Evolutionary conservation across 2,797 vertebrate genomes (phyloP).

Genomic region (Xenentodon cancila): DNA sequence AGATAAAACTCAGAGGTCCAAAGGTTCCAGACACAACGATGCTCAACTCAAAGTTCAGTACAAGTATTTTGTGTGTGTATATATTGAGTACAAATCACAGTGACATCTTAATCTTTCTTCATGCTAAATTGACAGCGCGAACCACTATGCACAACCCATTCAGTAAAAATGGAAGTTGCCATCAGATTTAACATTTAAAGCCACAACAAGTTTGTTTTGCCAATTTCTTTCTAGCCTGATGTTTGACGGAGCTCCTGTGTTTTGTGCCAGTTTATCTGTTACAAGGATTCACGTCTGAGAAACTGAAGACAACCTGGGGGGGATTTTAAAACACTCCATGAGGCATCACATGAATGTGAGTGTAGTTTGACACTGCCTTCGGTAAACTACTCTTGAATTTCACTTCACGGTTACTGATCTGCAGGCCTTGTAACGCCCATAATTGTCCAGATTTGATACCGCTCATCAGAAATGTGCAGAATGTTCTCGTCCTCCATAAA

Average conservation of each 20-base stretch:
- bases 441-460: constrained; percentile 49
- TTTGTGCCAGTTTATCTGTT: constrained; percentile 56
- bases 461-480: constrained; percentile 36
- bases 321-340: background rate
- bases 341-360: constrained; percentile 1
- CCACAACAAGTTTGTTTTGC: constrained; percentile 50
- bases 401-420: constrained; percentile 32
- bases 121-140: constrained; percentile 40
- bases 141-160: constrained; percentile 62
- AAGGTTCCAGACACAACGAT: constrained; percentile 9
- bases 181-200: constrained; percentile 35
- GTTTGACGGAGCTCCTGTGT: constrained; percentile 31
- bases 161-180: constrained; percentile 32
- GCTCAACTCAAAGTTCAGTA: constrained; percentile 31
- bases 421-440: constrained; percentile 38
- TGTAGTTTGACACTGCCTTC: constrained; percentile 17
- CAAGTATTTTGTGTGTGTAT: constrained; percentile 38
- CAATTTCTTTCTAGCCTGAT: constrained; percentile 44
- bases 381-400: constrained; percentile 35
- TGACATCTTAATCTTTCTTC: constrained; percentile 40
- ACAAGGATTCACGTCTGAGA: constrained; percentile 9
- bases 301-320: constrained; percentile 5
- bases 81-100: constrained; percentile 53
- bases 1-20: background rate
- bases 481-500: constrained; percentile 21